Conservation (phyloP, 2,113 vertebrate species). For the Chionis minor region DNA sequence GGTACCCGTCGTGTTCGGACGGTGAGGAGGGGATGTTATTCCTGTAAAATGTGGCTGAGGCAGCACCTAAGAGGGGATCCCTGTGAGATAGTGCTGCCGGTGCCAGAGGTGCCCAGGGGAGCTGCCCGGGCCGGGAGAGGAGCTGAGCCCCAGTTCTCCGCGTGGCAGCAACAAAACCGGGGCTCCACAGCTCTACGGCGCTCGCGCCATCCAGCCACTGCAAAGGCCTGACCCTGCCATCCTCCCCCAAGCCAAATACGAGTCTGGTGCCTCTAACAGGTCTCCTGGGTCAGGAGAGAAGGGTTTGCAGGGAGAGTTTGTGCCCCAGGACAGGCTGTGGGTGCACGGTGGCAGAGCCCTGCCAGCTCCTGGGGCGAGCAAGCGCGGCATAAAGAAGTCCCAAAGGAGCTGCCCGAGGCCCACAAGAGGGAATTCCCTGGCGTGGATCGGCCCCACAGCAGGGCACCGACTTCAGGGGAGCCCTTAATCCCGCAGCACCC, state of each 20-base stretch:
- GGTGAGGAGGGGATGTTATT: neutral
- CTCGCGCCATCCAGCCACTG: rapidly evolving
- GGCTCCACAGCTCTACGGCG: rapidly evolving
- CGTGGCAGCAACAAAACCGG: neutral
- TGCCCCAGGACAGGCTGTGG: neutral
- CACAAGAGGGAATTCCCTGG: neutral
- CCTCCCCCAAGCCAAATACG: neutral
- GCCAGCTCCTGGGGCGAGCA: neutral
- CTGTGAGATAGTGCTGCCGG: rapidly evolving
- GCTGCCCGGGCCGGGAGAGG: neutral
- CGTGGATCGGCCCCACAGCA: neutral
- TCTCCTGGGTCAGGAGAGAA: neutral
- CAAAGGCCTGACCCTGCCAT: neutral
- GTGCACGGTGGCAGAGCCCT: rapidly evolving
- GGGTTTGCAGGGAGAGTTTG: neutral
- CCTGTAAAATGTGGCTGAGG: neutral
- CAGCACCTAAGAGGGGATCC: neutral
- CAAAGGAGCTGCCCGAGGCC: neutral
- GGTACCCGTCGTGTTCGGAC: rapidly evolving
- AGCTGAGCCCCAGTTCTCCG: neutral
- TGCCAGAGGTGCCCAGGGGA: neutral
- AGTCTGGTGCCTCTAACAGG: neutral
- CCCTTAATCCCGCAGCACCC: neutral
- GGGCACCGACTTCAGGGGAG: neutral
- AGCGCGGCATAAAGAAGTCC: neutral